Evolutionary conservation across 2,888 invertebrate species (phyloP).

Genomic region (Crioceris asparagi): DNA sequence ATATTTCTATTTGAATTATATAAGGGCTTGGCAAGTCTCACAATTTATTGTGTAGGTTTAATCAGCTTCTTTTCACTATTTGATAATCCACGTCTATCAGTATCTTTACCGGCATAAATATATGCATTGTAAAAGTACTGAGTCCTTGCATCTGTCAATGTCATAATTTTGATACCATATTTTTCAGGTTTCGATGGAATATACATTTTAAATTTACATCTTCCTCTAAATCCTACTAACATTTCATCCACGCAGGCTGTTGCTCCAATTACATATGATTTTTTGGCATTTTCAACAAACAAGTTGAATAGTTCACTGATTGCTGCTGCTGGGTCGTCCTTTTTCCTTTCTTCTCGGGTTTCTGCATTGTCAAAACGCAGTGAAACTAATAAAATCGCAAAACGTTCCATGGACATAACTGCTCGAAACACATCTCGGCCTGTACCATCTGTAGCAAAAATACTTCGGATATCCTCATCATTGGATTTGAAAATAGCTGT

Average conservation of each 20-base stretch:
- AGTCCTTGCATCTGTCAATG: slow-evolving; percentile 22
- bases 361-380: slow-evolving; percentile 16
- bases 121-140: slow-evolving; percentile 23
- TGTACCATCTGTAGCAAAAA: slow-evolving; percentile 19
- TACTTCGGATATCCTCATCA: slow-evolving; percentile 10
- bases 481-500: slow-evolving; percentile 15
- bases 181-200: slow-evolving; percentile 27
- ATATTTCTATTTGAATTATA: slow-evolving; percentile 24
- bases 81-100: slow-evolving; percentile 22
- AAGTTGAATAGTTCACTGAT: slow-evolving; percentile 8
- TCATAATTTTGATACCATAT: slow-evolving; percentile 27
- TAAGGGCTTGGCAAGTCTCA: slow-evolving; percentile 23
- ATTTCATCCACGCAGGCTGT: slow-evolving; percentile 23
- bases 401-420: slow-evolving; percentile 12
- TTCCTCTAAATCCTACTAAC: slow-evolving; percentile 21
- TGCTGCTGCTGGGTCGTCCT: slow-evolving; percentile 14
- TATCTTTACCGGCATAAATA: slow-evolving; percentile 24
- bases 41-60: slow-evolving; percentile 25
- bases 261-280: slow-evolving; percentile 4
- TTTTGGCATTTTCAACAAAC: slow-evolving; percentile 11
- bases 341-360: slow-evolving; percentile 14
- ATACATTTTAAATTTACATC: slow-evolving; percentile 25
- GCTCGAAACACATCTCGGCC: slow-evolving; percentile 15
- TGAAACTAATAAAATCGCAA: slow-evolving; percentile 10
- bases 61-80: slow-evolving; percentile 20